A percentile compares a stretch with the other conserved stretches of the same genome.
These are phyloP conservation scores for Mergus octosetaceus DNA, from an alignment of 2,797 vertebrate genomes.

Conservation along the genomic window DNA sequence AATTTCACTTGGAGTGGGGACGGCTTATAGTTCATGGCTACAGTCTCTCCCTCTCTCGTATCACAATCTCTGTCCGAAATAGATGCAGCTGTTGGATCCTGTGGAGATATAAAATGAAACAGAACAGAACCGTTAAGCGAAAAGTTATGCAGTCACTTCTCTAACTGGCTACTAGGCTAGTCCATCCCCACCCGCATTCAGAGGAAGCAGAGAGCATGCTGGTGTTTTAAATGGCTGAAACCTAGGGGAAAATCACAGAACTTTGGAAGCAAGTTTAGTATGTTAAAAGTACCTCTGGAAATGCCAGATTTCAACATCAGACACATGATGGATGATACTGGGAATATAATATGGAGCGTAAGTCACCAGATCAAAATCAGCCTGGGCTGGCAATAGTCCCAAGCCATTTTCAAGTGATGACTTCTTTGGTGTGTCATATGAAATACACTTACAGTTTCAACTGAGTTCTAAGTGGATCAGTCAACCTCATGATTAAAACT, in stretches of 20 bases:
- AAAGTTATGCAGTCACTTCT: neutral
- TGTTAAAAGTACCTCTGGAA: neutral
- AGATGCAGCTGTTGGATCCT: slow-evolving; percentile 91
- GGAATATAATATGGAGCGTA: neutral
- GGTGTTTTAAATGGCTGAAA: neutral
- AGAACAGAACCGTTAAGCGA: neutral
- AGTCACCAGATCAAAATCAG: neutral
- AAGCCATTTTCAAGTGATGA: neutral
- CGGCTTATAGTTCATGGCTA: slow-evolving; percentile 97
- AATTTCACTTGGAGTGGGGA: slow-evolving; percentile 96
- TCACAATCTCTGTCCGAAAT: slow-evolving; percentile 89
- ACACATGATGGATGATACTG: neutral
- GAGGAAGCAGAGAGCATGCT: neutral
- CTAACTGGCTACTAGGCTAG: fast-evolving
- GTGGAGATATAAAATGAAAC: slow-evolving; percentile 47
- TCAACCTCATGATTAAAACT: neutral
- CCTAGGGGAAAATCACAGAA: neutral
- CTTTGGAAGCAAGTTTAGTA: neutral
- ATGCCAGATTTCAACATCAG: neutral
- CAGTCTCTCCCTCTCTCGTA: slow-evolving; percentile 89
- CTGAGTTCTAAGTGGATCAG: neutral
- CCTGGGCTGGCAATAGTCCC: neutral
- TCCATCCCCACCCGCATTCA: neutral
- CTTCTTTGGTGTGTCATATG: neutral
- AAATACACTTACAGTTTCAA: neutral